Conservation (phyloP, 2,113 vertebrate genomes). For the Calidris pugnax region DNA sequence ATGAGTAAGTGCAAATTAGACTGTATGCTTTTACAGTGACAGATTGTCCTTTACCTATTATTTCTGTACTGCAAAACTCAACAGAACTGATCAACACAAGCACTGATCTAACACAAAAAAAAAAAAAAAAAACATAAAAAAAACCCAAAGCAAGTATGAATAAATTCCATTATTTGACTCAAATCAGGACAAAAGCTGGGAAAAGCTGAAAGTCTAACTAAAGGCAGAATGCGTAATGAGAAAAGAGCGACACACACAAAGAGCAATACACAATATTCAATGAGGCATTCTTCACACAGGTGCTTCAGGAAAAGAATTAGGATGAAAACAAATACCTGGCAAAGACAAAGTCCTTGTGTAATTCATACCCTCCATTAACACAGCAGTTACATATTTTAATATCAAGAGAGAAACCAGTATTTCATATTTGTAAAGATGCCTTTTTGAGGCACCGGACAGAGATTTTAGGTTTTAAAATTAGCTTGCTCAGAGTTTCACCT, state of each 20-base stretch:
- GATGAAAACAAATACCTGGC: not conserved
- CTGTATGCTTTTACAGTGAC: not conserved
- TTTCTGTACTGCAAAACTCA: not conserved
- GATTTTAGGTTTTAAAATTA: not conserved
- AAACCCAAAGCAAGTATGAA: not conserved
- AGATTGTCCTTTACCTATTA: not conserved
- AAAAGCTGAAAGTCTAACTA: not conserved
- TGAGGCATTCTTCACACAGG: not conserved
- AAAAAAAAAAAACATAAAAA: not conserved
- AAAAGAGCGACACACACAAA: not conserved
- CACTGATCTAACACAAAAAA: not conserved
- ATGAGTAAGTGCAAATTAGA: not conserved
- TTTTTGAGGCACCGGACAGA: not conserved
- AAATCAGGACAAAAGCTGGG: not conserved
- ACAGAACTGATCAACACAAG: not conserved
- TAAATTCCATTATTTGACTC: not conserved
- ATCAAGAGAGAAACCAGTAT: not conserved
- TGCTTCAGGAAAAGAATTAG: not conserved
- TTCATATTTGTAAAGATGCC: not conserved
- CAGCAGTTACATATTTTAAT: not conserved
- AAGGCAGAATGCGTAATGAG: not conserved
- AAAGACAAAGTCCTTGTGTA: not conserved
- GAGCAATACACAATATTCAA: not conserved
- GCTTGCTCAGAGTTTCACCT: not conserved
- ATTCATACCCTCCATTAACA: not conserved